phyloP scores from a whole-genome alignment of 2,888 invertebrate species.

The Neocrepidodera transversa region DNA sequence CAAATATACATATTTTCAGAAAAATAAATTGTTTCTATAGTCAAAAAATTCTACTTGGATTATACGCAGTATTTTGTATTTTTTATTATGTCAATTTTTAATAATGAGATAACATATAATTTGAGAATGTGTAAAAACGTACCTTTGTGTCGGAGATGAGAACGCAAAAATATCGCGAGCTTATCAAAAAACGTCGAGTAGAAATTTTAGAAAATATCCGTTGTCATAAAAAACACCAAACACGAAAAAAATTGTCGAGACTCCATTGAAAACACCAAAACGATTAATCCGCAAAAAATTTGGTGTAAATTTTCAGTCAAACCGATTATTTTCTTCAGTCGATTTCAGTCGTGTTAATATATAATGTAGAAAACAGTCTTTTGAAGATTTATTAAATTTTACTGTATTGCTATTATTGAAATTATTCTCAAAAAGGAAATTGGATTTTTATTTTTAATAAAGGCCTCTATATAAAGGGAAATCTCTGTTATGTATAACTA shows the following conservation, averaged over 20 bases:
- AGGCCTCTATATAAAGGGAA: constrained; percentile 41
- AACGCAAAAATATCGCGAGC: constrained; percentile 9
- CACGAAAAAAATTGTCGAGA: constrained; percentile 44
- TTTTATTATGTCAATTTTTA: no score
- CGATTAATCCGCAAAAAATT: constrained; percentile 40
- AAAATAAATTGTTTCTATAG: no score
- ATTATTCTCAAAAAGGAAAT: constrained; percentile 27
- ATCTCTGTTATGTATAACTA: not conserved
- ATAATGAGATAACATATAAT: not conserved
- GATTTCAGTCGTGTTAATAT: constrained; percentile 43
- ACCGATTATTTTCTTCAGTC: constrained; percentile 53
- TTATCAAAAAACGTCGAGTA: constrained; percentile 41
- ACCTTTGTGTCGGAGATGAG: constrained; percentile 4
- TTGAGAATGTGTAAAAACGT: not conserved
- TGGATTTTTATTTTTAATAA: constrained; percentile 29
- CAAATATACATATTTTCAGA: no score
- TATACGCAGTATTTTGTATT: no score
- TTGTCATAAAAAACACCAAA: constrained; percentile 47
- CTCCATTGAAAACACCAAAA: constrained; percentile 44
- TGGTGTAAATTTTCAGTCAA: constrained; percentile 55
- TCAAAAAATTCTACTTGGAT: no score
- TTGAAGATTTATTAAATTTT: constrained; percentile 48
- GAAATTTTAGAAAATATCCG: constrained; percentile 49
- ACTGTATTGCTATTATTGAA: constrained; percentile 49
- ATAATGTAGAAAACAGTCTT: constrained; percentile 59